Base-by-base conservation (phyloP, 2,888 invertebrate genomes). In the Helobdella robusta region DNA sequence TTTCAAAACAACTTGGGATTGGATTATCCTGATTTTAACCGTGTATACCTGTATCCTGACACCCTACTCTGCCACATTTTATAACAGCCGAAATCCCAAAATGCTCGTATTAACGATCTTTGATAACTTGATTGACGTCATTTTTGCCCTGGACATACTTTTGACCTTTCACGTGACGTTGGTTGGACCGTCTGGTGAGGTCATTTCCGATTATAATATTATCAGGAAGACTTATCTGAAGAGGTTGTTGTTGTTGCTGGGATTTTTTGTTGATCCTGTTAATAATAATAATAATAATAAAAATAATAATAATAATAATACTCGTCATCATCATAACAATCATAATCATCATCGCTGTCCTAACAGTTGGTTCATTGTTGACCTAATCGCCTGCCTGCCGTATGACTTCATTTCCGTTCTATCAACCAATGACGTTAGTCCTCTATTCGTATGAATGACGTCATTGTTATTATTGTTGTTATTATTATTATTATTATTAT, bases 331-430 rank as follows among this genome's bases (percentile, higher is more conserved):
- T n/a, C n/a, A n/a, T n/a, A n/a, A n/a, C n/a, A n/a, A n/a, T n/a
- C n/a, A n/a, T n/a, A n/a, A n/a, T n/a, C n/a, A n/a, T n/a, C n/a
- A n/a, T n/a, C n/a, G n/a, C n/a, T n/a, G n/a, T n/a, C n/a, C n/a
- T n/a, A n/a, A n/a, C n/a, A n/a, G n/a, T n/a, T 99, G 98, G 98
- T 98, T 98, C 83, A 88, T 98, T 76, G 95, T 98, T 79, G 98
- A 98, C 83, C 85, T 99, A 77, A 86, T 98, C 73, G 95, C 95
- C 76, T 99, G 98, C 83, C 86, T 98, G 82, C 98, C 98, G 72
- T 98, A 98, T 82, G 98, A 98, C 83, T 95, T 98, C 76, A 98
- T 98, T 86, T 98, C 98, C 83, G 97, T 97, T 74, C 98, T 98
- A 61, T 65, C 63, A 23, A 20, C 36, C 84, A 64, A 60, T 44